These are phyloP conservation scores for Panorpa germanica DNA, from an alignment of 2,888 invertebrate genomes.

Conservation along the genomic window DNA sequence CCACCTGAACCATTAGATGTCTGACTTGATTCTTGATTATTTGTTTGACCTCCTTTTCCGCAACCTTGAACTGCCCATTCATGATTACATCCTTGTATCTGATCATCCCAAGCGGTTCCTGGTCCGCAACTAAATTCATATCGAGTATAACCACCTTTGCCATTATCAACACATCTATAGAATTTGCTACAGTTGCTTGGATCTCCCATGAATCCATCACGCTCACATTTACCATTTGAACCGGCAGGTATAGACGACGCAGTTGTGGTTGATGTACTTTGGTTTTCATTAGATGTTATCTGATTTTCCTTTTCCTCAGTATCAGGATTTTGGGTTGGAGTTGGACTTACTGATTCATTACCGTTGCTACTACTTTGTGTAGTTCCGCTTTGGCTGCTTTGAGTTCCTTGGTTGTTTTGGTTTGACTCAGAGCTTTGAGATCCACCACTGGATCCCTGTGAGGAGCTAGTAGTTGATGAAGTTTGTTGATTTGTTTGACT, in stretches of 20 bases:
- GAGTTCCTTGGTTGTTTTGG: slow-evolving; percentile 9
- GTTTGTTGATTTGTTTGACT: slow-evolving; percentile 1
- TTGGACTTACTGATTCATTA: slow-evolving; percentile 10
- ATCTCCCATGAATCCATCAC: slow-evolving; percentile 54
- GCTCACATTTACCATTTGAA: slow-evolving; percentile 26
- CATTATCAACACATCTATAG: slow-evolving; percentile 52
- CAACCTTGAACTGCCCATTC: slow-evolving; percentile 36
- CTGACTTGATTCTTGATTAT: slow-evolving; percentile 2
- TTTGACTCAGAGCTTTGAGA: slow-evolving; percentile 12
- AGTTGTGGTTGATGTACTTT: background rate
- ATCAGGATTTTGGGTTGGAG: slow-evolving; percentile 6
- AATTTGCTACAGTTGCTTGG: slow-evolving; percentile 50
- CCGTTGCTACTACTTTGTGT: slow-evolving; percentile 12
- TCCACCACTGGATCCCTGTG: slow-evolving; percentile 1
- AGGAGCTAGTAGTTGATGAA: slow-evolving; percentile 3
- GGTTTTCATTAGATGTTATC: background rate
- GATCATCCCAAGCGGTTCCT: slow-evolving; percentile 61
- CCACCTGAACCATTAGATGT: slow-evolving; percentile 4
- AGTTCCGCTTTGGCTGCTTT: slow-evolving; percentile 10
- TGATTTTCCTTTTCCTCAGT: background rate
- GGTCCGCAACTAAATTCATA: slow-evolving; percentile 55
- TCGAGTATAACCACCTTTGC: slow-evolving; percentile 35
- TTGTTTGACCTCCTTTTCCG: slow-evolving; percentile 13
- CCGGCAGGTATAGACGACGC: slow-evolving; percentile 6
- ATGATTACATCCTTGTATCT: slow-evolving; percentile 50